These are phyloP conservation scores for Calyptomena viridis DNA, from an alignment of 2,113 vertebrate species.

Conservation along the genomic window DNA sequence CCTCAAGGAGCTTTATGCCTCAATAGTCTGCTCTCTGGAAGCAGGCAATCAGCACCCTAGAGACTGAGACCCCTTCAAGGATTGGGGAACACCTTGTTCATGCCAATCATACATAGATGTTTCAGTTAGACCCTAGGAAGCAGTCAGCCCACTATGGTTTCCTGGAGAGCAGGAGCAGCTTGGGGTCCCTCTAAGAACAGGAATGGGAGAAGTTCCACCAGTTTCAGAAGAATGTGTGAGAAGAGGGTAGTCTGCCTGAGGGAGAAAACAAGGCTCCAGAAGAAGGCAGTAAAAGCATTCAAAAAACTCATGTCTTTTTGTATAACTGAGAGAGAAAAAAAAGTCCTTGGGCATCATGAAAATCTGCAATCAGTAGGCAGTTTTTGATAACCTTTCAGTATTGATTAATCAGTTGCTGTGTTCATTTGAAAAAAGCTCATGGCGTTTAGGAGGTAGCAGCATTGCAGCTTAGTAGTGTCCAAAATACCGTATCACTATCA, in stretches of 20 bases:
- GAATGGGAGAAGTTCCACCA: not conserved
- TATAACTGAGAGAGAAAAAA: not conserved
- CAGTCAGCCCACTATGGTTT: not conserved
- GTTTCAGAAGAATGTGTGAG: not conserved
- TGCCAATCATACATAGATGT: accelerated
- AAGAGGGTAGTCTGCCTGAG: not conserved
- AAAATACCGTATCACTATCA: not conserved
- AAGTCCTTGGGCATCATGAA: not conserved
- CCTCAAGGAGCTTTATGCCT: not conserved
- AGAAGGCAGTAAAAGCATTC: not conserved
- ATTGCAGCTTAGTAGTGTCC: not conserved
- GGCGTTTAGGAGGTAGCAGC: constrained; percentile 9
- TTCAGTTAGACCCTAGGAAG: not conserved
- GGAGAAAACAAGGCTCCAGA: not conserved
- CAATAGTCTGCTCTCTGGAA: not conserved
- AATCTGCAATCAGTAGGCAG: not conserved
- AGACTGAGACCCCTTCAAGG: not conserved
- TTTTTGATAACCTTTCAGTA: constrained; percentile 21
- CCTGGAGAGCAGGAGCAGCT: not conserved
- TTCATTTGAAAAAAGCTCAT: not conserved
- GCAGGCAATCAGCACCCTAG: not conserved
- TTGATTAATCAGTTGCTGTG: not conserved
- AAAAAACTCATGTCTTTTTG: not conserved
- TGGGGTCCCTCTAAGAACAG: not conserved
- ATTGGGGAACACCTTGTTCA: not conserved